phyloP scores from a whole-genome alignment of 2,113 vertebrate species.

The Macrotus californicus region DNA sequence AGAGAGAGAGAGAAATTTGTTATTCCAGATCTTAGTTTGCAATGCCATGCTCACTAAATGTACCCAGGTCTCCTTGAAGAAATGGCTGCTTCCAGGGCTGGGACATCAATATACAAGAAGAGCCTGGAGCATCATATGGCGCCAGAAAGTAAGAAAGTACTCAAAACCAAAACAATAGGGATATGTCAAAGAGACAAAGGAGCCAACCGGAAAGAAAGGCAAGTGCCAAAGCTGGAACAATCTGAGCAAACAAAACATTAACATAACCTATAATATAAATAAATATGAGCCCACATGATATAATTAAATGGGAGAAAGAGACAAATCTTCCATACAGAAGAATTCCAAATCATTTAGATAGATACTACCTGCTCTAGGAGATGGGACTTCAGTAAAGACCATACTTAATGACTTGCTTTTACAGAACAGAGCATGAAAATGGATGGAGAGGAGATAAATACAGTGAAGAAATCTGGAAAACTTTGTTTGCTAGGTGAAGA shows the following conservation, averaged over 20 bases:
- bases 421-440: background rate
- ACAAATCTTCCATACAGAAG: background rate
- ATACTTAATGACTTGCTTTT: background rate
- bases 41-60: background rate
- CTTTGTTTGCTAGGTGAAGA: background rate
- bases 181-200: background rate
- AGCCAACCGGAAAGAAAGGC: background rate
- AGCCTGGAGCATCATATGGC: background rate
- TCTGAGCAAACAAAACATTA: background rate
- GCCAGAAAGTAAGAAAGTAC: background rate
- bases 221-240: background rate
- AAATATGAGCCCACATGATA: background rate
- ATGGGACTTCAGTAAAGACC: background rate
- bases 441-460: rapidly evolving
- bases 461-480: background rate
- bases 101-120: background rate
- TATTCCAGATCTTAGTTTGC: background rate
- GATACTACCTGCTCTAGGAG: background rate
- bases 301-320: background rate
- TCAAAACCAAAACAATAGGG: background rate
- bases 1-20: no score
- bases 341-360: background rate
- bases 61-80: background rate
- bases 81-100: background rate
- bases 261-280: background rate